Conservation (phyloP, 2,797 vertebrate genomes). For the Dryobates pubescens region DNA sequence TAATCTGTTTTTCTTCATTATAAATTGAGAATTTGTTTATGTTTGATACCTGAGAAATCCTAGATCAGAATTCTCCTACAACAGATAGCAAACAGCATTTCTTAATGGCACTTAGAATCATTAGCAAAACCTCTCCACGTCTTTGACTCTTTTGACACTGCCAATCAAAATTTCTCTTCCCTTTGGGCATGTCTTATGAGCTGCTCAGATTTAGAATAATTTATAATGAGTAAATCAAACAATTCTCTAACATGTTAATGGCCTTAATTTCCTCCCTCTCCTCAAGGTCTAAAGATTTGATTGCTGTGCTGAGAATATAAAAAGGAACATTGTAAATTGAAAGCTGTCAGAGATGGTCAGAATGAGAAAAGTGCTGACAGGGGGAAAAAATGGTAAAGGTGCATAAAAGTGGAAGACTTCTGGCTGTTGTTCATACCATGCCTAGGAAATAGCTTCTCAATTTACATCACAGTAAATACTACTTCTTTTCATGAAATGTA, state of each 20-base stretch:
- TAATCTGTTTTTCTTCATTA: not conserved
- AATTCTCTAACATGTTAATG: conserved; percentile 76
- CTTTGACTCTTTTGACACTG: conserved; percentile 71
- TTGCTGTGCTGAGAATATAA: conserved; percentile 74
- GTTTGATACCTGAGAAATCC: not conserved
- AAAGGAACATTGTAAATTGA: conserved; percentile 74
- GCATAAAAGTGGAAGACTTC: conserved; percentile 43
- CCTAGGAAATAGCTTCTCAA: not conserved
- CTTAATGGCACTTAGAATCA: conserved; percentile 48
- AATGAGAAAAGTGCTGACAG: conserved; percentile 58
- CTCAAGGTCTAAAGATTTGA: conserved; percentile 78
- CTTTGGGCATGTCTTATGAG: conserved; percentile 69
- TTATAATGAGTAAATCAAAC: conserved; percentile 79
- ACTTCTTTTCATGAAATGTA: conserved; percentile 20
- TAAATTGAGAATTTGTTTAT: not conserved
- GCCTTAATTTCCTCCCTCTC: conserved; percentile 78
- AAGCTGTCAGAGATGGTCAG: conserved; percentile 59
- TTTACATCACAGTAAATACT: conserved; percentile 11
- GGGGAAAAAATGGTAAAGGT: conserved; percentile 27
- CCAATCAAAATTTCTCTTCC: conserved; percentile 70
- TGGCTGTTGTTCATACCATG: not conserved
- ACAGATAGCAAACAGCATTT: not conserved
- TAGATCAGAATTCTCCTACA: not conserved
- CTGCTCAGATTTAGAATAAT: conserved; percentile 68
- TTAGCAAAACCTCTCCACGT: conserved; percentile 40